Percentiles rank a stretch among this genome's conserved stretches.
phyloP scores from a whole-genome alignment of 1,140 invertebrate genomes.

The Condylostylus longicornis region DNA sequence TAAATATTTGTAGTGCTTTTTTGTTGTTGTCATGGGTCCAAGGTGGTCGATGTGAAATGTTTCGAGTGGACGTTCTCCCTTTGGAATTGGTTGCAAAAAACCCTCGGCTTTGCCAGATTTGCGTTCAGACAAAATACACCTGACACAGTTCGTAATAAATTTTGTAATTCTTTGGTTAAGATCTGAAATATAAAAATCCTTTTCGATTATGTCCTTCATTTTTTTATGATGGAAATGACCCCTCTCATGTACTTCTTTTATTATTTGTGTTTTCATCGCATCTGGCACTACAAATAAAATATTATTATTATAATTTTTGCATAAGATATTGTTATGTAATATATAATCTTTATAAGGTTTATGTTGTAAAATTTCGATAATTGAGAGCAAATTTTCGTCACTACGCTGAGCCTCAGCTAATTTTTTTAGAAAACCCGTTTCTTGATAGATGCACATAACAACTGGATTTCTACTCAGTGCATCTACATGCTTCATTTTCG shows the following conservation, averaged over 20 bases:
- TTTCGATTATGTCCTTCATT: too few relatives aligned
- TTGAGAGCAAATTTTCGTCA: neutral
- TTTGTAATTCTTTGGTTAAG: too few relatives aligned
- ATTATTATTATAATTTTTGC: slow-evolving; percentile 4
- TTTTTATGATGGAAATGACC: too few relatives aligned
- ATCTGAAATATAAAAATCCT: too few relatives aligned
- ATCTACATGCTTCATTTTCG: slow-evolving; percentile 22
- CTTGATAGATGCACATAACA: neutral
- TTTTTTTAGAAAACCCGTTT: neutral
- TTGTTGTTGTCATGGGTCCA: slow-evolving; percentile 10
- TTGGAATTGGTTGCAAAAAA: slow-evolving; percentile 10
- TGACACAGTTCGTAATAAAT: neutral
- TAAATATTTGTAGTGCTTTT: neutral
- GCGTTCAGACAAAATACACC: slow-evolving; percentile 1
- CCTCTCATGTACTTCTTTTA: too few relatives aligned
- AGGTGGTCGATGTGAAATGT: slow-evolving; percentile 15
- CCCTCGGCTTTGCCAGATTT: slow-evolving; percentile 6
- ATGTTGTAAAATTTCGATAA: neutral
- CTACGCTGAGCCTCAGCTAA: neutral
- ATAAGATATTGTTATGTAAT: neutral
- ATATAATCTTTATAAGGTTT: slow-evolving; percentile 1
- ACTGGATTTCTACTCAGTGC: slow-evolving; percentile 12
- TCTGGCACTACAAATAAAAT: too few relatives aligned
- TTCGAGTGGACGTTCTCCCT: slow-evolving; percentile 11
- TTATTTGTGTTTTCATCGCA: too few relatives aligned